phyloP scores from a whole-genome alignment of 2,113 vertebrate genomes.

The Martes martes region DNA sequence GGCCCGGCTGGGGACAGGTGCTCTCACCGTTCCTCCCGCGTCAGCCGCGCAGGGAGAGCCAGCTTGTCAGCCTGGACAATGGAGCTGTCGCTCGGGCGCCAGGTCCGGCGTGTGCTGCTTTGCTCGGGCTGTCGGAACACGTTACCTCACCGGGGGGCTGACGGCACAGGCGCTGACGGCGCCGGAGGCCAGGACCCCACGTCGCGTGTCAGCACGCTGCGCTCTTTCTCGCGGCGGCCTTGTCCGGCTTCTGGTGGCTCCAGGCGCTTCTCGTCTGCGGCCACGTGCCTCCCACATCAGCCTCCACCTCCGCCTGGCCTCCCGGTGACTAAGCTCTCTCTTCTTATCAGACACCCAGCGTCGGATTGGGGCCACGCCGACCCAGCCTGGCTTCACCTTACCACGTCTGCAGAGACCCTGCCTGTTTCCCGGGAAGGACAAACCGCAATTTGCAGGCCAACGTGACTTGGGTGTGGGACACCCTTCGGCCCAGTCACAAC shows the following conservation, averaged over 20 bases:
- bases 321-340: not conserved
- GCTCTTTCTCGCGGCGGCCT: not conserved
- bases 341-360: not conserved
- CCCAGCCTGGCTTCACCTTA: not conserved
- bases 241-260: not conserved
- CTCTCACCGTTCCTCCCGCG: accelerated
- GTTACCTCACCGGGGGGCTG: accelerated
- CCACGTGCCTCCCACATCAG: accelerated
- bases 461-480: not conserved
- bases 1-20: not conserved
- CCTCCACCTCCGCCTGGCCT: accelerated
- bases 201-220: accelerated
- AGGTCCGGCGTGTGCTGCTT: not conserved
- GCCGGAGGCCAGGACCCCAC: no score
- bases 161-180: accelerated
- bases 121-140: not conserved
- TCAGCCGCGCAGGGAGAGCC: not conserved
- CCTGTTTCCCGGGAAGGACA: not conserved
- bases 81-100: accelerated
- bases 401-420: not conserved
- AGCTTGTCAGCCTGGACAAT: not conserved
- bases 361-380: no score
- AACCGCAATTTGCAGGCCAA: accelerated
- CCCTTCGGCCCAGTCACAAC: not conserved
- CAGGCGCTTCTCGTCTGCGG: not conserved